Conservation (phyloP, 2,113 vertebrate genomes). For the Gallinago media region DNA sequence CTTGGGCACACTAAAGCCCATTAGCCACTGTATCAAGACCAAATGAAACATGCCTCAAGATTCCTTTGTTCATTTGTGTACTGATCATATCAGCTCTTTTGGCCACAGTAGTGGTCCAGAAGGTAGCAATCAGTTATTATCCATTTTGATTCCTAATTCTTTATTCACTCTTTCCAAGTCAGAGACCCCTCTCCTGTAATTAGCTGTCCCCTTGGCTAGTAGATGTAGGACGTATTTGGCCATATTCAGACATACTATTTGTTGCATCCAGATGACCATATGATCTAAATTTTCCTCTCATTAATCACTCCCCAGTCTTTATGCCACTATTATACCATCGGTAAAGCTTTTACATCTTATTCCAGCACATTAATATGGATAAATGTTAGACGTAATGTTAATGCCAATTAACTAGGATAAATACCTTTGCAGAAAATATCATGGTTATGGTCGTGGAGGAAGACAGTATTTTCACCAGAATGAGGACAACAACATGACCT, state of each 20-base stretch:
- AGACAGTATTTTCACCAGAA: neutral
- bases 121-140: slow-evolving; percentile 38
- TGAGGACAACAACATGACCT: neutral
- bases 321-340: neutral
- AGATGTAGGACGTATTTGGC: neutral
- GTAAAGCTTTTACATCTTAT: neutral
- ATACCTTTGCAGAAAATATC: neutral
- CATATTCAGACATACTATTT: neutral
- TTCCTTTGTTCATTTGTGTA: neutral
- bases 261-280: slow-evolving; percentile 26
- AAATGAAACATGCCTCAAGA: neutral
- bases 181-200: slow-evolving; percentile 18
- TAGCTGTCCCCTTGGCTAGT: slow-evolving; percentile 18
- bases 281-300: slow-evolving; percentile 44
- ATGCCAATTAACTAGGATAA: neutral
- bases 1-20: neutral
- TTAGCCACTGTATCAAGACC: neutral
- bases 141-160: neutral
- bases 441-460: neutral
- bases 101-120: slow-evolving; percentile 22
- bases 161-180: slow-evolving; percentile 8
- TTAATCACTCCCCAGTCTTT: slow-evolving; percentile 31
- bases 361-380: neutral
- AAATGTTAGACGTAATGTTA: neutral
- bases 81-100: neutral